Evolutionary conservation across 2,797 vertebrate species (phyloP).

Genomic region (Siniperca undulata): DNA sequence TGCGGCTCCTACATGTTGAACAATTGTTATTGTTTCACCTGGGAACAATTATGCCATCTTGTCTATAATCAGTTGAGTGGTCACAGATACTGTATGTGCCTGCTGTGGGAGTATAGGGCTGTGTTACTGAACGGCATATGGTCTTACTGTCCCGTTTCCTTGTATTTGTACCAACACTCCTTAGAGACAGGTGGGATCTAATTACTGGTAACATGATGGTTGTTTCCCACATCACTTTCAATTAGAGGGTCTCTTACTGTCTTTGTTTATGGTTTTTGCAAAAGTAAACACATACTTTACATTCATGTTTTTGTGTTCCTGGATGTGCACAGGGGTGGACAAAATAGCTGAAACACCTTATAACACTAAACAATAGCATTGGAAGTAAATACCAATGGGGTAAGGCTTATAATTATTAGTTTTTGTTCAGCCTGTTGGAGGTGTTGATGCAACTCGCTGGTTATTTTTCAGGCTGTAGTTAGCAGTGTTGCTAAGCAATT

Average conservation of each 20-base stretch:
- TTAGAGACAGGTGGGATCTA: slow-evolving; percentile 64
- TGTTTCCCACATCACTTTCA: slow-evolving; percentile 55
- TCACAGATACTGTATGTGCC: slow-evolving; percentile 50
- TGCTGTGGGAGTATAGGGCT: slow-evolving; percentile 42
- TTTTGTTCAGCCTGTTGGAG: slow-evolving; percentile 12
- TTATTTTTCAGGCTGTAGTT: slow-evolving; percentile 3
- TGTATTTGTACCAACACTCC: slow-evolving; percentile 30
- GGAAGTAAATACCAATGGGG: not conserved
- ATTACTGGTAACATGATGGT: slow-evolving; percentile 59
- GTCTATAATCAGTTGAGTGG: slow-evolving; percentile 65
- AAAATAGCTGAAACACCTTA: slow-evolving; percentile 14
- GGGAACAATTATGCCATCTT: slow-evolving; percentile 66
- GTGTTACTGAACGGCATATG: slow-evolving; percentile 29
- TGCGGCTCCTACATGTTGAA: slow-evolving; percentile 31
- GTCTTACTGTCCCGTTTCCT: slow-evolving; percentile 25
- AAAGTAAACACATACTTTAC: slow-evolving; percentile 52
- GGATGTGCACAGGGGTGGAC: not conserved
- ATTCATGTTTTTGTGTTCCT: slow-evolving; percentile 44
- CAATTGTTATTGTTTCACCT: slow-evolving; percentile 65
- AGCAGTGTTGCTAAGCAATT: not conserved
- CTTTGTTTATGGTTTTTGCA: slow-evolving; percentile 49
- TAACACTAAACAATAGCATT: not conserved
- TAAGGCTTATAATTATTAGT: slow-evolving; percentile 5
- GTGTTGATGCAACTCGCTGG: slow-evolving; percentile 7
- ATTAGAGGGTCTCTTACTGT: slow-evolving; percentile 53